Conservation (phyloP, 2,888 invertebrate genomes). For the Conops quadrifasciatus region DNA sequence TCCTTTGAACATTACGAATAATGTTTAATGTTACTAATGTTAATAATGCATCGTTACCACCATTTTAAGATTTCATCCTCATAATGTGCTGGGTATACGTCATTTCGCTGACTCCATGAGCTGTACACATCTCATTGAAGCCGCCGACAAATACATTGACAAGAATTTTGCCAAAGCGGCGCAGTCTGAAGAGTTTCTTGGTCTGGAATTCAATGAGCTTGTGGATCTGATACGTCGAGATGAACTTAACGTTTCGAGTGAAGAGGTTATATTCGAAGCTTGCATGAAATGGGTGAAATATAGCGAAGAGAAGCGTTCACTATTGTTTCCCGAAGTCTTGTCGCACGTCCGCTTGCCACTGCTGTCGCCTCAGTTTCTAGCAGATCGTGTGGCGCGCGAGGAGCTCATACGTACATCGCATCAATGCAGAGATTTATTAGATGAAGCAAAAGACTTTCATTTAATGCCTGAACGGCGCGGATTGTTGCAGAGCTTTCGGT, state of each 20-base stretch:
- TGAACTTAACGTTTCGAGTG: conserved; percentile 78
- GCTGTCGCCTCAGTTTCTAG: conserved; percentile 81
- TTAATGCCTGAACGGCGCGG: conserved; percentile 84
- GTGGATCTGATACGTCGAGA: conserved; percentile 77
- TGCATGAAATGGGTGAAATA: conserved; percentile 82
- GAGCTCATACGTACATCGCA: conserved; percentile 79
- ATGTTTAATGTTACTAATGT: too few species aligned
- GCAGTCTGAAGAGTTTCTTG: conserved; percentile 78
- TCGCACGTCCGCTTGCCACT: conserved; percentile 81
- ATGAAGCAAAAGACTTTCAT: conserved; percentile 89
- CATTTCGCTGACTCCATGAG: conserved; percentile 82
- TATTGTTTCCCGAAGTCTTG: conserved; percentile 75
- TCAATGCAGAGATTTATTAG: conserved; percentile 83
- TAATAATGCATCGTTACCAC: too few species aligned
- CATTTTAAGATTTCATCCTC: conserved; percentile 71
- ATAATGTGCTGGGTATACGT: conserved; percentile 82
- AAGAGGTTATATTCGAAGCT: conserved; percentile 86
- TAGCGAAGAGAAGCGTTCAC: conserved; percentile 69
- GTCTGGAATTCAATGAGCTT: conserved; percentile 70
- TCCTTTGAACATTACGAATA: not conserved
- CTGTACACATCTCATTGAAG: conserved; percentile 74
- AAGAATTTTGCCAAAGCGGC: conserved; percentile 78
- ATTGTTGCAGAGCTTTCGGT: conserved; percentile 75
- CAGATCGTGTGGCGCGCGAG: conserved; percentile 82
- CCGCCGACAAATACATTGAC: conserved; percentile 80